phyloP scores from a whole-genome alignment of 2,888 invertebrate genomes.

The Agrotis segetum region DNA sequence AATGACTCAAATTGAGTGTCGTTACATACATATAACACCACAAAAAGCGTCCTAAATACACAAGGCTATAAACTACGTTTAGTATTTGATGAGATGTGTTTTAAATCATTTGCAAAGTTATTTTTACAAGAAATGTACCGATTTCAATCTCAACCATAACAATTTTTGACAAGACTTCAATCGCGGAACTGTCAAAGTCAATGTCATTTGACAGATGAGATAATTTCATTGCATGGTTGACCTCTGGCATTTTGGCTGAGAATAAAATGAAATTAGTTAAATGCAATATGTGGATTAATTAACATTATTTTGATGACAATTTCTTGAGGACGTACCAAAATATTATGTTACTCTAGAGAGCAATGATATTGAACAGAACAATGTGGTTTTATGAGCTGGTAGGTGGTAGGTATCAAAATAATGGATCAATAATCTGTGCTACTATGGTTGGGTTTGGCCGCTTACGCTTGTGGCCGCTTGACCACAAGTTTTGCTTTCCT shows the following conservation, averaged over 20 bases:
- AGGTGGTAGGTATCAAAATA: too few relatives aligned
- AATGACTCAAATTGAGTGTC: conserved; percentile 1
- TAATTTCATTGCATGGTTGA: neutral
- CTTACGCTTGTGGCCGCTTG: too few relatives aligned
- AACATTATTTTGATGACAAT: neutral
- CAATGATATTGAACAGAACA: neutral
- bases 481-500: too few relatives aligned
- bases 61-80: conserved; percentile 30
- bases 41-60: conserved; percentile 31
- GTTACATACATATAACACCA: conserved; percentile 45
- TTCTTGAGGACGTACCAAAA: neutral
- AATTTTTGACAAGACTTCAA: conserved; percentile 15
- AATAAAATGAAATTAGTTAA: neutral
- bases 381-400: too few relatives aligned
- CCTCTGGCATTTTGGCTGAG: conserved; percentile 14
- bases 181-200: conserved; percentile 20
- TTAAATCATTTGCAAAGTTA: neutral
- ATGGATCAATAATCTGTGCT: too few relatives aligned
- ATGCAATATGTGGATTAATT: too few relatives aligned
- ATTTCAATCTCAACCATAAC: conserved; percentile 47
- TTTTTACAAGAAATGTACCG: conserved; percentile 42
- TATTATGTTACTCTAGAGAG: neutral
- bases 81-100: conserved; percentile 13
- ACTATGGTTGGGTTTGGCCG: too few relatives aligned
- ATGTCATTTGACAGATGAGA: neutral